These are phyloP conservation scores for Gymnoscelis rufifasciata DNA, from an alignment of 2,888 invertebrate species.

Conservation along the genomic window DNA sequence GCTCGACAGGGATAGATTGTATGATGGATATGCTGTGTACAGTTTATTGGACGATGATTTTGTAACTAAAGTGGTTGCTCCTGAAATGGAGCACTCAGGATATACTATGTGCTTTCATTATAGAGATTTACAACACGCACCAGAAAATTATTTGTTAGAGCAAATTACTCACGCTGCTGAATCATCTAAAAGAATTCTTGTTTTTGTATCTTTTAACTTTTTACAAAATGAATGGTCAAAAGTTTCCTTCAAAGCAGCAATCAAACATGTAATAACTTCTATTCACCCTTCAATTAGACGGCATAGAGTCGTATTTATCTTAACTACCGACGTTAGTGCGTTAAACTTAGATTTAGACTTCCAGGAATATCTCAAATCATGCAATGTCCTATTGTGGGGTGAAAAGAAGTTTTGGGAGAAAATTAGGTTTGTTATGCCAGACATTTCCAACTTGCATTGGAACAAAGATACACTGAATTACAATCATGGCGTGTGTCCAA, in stretches of 20 bases:
- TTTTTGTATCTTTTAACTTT: constrained; percentile 89
- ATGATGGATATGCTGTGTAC: constrained; percentile 93
- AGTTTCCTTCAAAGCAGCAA: constrained; percentile 88
- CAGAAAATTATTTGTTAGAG: constrained; percentile 80
- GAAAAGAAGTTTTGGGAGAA: constrained; percentile 95
- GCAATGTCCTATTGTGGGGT: constrained; percentile 86
- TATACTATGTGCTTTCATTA: constrained; percentile 84
- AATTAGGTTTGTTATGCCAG: constrained; percentile 89
- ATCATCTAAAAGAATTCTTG: constrained; percentile 84
- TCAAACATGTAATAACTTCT: constrained; percentile 83
- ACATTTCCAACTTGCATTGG: constrained; percentile 82
- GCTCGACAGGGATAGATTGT: constrained; percentile 83
- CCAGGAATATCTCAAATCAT: constrained; percentile 83
- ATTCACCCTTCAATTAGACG: constrained; percentile 83
- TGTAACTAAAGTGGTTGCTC: constrained; percentile 83
- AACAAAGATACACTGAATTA: constrained; percentile 78
- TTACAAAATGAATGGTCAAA: constrained; percentile 91
- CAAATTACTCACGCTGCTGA: constrained; percentile 82
- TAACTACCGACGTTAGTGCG: constrained; percentile 83
- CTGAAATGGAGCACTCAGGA: constrained; percentile 85
- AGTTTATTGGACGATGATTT: constrained; percentile 88
- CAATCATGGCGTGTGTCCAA: constrained; percentile 75
- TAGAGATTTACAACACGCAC: constrained; percentile 80
- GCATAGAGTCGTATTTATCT: constrained; percentile 78
- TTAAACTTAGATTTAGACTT: constrained; percentile 87